phyloP scores from a whole-genome alignment of 2,888 invertebrate species.

The Melitaea athalia region DNA sequence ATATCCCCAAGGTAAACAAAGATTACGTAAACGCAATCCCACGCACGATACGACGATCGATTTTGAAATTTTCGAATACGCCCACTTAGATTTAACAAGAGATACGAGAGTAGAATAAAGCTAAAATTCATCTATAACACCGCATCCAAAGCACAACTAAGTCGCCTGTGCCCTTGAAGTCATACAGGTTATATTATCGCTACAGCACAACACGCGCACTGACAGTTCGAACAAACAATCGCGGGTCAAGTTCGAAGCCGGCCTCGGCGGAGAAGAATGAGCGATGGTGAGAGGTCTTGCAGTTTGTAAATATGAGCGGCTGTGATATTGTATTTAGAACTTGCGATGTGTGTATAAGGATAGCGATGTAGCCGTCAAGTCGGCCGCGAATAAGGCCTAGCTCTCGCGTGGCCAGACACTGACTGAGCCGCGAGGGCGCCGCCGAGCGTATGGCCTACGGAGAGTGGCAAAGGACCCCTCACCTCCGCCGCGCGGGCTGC shows the following conservation, averaged over 20 bases:
- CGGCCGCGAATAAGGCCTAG: conserved; percentile 53
- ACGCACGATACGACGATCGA: conserved; percentile 80
- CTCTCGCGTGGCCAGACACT: conserved; percentile 61
- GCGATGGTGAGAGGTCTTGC: conserved; percentile 48
- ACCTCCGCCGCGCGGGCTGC: conserved; percentile 51
- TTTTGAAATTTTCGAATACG: conserved; percentile 82
- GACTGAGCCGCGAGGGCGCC: conserved; percentile 74
- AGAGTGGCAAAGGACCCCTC: conserved; percentile 62
- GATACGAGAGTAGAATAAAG: conserved; percentile 60
- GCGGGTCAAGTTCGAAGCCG: conserved; percentile 74
- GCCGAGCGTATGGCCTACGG: conserved; percentile 48
- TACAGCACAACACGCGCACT: conserved; percentile 81
- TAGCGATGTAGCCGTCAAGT: conserved; percentile 57
- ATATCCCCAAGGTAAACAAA: conserved; percentile 82
- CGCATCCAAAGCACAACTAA: conserved; percentile 66
- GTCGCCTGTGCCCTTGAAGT: conserved; percentile 75
- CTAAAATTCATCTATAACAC: conserved; percentile 58
- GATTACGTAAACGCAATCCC: conserved; percentile 81
- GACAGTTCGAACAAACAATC: conserved; percentile 77
- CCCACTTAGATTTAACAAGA: conserved; percentile 73
- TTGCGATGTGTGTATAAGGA: conserved; percentile 61
- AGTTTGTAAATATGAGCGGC: conserved; percentile 52
- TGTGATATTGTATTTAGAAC: conserved; percentile 50
- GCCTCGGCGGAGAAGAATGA: conserved; percentile 54
- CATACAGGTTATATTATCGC: conserved; percentile 81